Percentiles rank a stretch among this genome's conserved stretches.
phyloP scores from a whole-genome alignment of 2,888 invertebrate genomes.

The Habroteleia sp. region DNA sequence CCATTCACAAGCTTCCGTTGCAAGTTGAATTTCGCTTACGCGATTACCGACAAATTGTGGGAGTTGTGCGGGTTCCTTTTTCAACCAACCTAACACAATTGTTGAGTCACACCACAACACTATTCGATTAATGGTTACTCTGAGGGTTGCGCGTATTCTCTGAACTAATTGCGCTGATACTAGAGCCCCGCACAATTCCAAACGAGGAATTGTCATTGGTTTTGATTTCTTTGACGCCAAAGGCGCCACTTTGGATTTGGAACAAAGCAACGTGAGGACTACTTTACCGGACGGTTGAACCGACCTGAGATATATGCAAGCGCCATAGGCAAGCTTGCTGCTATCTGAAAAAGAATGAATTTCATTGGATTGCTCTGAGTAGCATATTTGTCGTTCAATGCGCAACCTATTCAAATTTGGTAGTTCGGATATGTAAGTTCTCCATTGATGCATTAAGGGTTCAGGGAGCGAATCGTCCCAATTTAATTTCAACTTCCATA shows the following conservation, averaged over 20 bases:
- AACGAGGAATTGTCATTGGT: slow-evolving; percentile 7
- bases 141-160: background rate
- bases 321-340: slow-evolving; percentile 16
- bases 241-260: background rate
- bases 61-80: background rate
- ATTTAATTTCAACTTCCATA: slow-evolving; percentile 29
- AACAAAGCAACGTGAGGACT: background rate
- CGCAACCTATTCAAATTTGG: background rate
- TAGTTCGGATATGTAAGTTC: slow-evolving; percentile 4
- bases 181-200: background rate
- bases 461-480: slow-evolving; percentile 8
- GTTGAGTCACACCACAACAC: slow-evolving; percentile 9
- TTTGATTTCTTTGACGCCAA: background rate
- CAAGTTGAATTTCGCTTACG: background rate
- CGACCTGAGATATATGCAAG: slow-evolving; percentile 17
- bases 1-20: background rate
- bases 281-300: background rate
- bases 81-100: background rate
- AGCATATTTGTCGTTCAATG: slow-evolving; percentile 4
- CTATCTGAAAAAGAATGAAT: slow-evolving; percentile 19
- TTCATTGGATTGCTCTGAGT: background rate
- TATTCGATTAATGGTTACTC: background rate
- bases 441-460: background rate
- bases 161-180: background rate
- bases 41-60: slow-evolving; percentile 1